Conservation (phyloP, 1,140 invertebrate species). For the Sesamia nonagrioides region DNA sequence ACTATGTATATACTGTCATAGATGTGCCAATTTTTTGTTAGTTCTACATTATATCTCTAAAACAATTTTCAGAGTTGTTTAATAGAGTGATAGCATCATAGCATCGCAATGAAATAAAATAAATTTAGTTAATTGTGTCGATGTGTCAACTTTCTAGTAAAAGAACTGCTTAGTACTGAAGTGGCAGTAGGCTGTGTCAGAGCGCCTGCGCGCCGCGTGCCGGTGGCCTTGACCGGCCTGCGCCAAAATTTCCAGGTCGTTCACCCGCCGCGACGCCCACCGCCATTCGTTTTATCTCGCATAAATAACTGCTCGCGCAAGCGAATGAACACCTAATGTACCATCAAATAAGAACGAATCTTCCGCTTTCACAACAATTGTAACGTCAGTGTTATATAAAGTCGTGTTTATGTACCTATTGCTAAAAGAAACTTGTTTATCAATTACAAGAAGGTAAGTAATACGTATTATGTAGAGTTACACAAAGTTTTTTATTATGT, state of each 20-base stretch:
- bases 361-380: slow-evolving; percentile 23
- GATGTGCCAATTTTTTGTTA: slow-evolving; percentile 27
- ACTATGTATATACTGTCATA: not conserved
- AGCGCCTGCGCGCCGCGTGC: slow-evolving; percentile 73
- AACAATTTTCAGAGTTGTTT: not conserved
- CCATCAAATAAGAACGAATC: slow-evolving; percentile 31
- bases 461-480: slow-evolving; percentile 56
- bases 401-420: slow-evolving; percentile 72
- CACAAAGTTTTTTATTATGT: slow-evolving; percentile 54
- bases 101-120: not conserved
- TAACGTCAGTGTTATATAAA: slow-evolving; percentile 77
- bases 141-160: not conserved
- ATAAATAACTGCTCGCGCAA: slow-evolving; percentile 66
- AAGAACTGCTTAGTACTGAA: slow-evolving; percentile 44
- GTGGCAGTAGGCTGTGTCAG: slow-evolving; percentile 42
- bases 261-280: slow-evolving; percentile 82
- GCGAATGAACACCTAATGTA: slow-evolving; percentile 36
- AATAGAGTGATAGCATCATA: not conserved
- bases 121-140: slow-evolving; percentile 7
- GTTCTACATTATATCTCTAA: not conserved
- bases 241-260: slow-evolving; percentile 87
- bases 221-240: slow-evolving; percentile 85
- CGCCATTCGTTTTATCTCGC: slow-evolving; percentile 78
- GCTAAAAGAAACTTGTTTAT: slow-evolving; percentile 83
- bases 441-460: slow-evolving; percentile 66